Evolutionary conservation across 2,888 invertebrate species (phyloP), one percentile per base, ranked within the genome.

Genomic region (Physocephala rufipes): DNA sequence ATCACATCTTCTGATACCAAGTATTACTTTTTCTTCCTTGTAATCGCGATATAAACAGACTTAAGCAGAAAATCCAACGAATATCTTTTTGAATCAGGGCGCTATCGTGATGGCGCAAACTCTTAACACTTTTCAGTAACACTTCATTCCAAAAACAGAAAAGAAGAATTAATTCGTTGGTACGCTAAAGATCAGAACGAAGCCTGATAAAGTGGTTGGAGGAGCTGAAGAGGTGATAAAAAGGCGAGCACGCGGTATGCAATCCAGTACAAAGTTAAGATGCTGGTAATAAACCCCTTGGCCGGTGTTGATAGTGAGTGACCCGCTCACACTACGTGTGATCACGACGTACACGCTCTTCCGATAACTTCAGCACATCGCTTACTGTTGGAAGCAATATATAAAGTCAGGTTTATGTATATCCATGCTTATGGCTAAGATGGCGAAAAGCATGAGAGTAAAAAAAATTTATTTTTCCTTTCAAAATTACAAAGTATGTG

Each of bases 31-130:
- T 36, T 36, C 9, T 36, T 36, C 9, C 9, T 28, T 49, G 51
- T 21, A 65, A 30, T 36, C 36, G 53, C 53, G 36, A 51, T 36
- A 66, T 53, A 53, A 66, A 26, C 51, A 21, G 51, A 43, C 66
- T n/a, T n/a, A n/a, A n/a, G n/a, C 30, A 62, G 16, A 19, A 61
- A 62, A 62, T 4, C 53, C 5, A 53, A n/a, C 13, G 30, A n/a
- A 2, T 67, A 67, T 67, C 67, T 67, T 47, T 58, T 47, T 67
- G 28, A 67, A 67, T 67, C 67, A 26, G 61, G 58, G 47, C 66
- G 55, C 66, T 16, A 45, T 28, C 19, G 65, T 30, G 51, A 24
- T 45, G 62, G 62, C 36, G 62, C 62, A 24, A 55, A 30, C 43
- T 53, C 53, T 53, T 66, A 53, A 53, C 66, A 36, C 36, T 36